Percentiles rank a stretch among this genome's conserved stretches.
Evolutionary conservation across 2,888 invertebrate species (phyloP).

Genomic region (Drosophila neoperkinsi): DNA sequence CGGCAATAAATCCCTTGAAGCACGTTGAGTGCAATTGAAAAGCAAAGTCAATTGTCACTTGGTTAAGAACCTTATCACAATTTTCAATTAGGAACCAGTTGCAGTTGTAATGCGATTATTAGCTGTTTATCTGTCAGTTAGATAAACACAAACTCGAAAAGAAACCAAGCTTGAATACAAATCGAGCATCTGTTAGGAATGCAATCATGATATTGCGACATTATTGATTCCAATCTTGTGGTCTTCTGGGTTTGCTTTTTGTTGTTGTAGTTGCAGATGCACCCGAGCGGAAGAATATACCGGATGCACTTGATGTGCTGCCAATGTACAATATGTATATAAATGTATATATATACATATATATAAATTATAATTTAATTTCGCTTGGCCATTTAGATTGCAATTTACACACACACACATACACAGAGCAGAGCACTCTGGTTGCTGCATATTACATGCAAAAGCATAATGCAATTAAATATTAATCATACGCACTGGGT

Average conservation of each 20-base stretch:
- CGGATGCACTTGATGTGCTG: slow-evolving; percentile 41
- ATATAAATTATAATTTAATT: slow-evolving; percentile 68
- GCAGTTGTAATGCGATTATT: slow-evolving; percentile 14
- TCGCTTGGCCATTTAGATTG: slow-evolving; percentile 48
- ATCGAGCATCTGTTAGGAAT: slow-evolving; percentile 25
- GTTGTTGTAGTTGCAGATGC: slow-evolving; percentile 5
- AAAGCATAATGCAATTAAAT: slow-evolving; percentile 71
- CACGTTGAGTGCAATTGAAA: neutral
- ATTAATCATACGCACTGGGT: slow-evolving; percentile 72
- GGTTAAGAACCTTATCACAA: neutral
- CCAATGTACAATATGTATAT: neutral
- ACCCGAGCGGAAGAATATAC: slow-evolving; percentile 1
- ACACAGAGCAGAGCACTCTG: slow-evolving; percentile 33
- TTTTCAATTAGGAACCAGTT: slow-evolving; percentile 8
- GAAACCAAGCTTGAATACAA: slow-evolving; percentile 25
- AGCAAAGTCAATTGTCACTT: slow-evolving; percentile 24
- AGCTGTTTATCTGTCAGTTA: slow-evolving; percentile 15
- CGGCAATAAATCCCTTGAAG: neutral
- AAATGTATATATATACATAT: neutral
- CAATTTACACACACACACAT: slow-evolving; percentile 3
- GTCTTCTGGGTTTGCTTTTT: slow-evolving; percentile 4
- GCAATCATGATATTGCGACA: slow-evolving; percentile 32
- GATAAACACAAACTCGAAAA: slow-evolving; percentile 12
- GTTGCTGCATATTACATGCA: slow-evolving; percentile 36
- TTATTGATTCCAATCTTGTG: slow-evolving; percentile 31